Conservation (phyloP, 1,140 invertebrate species). For the Drosophila pruinosa region DNA sequence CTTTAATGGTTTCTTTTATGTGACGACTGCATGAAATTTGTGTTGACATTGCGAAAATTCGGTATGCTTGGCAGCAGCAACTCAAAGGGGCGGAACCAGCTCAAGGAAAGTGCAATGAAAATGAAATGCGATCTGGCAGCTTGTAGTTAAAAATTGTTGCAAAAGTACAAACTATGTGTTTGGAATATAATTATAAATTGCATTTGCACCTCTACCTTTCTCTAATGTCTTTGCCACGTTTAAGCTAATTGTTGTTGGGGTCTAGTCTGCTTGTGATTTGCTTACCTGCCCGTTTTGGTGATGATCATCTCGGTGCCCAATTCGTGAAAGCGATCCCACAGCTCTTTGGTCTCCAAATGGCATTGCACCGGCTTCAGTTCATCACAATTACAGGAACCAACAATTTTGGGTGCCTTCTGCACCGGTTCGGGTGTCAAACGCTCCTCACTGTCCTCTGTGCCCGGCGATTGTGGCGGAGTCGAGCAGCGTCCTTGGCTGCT, state of each 20-base stretch:
- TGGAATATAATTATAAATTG: not conserved
- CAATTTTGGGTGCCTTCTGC: conserved; percentile 80
- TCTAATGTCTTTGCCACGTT: not conserved
- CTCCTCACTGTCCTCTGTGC: conserved; percentile 80
- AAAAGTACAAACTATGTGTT: not conserved
- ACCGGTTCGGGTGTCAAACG: conserved; percentile 80
- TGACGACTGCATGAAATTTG: conserved; percentile 62
- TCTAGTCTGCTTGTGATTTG: not conserved
- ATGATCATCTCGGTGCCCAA: conserved; percentile 99
- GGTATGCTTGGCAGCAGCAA: conserved; percentile 10
- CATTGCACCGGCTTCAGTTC: conserved; percentile 93
- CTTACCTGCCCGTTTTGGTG: conserved; percentile 97
- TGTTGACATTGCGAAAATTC: conserved; percentile 75
- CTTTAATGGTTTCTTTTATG: conserved; percentile 33
- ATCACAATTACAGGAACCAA: conserved; percentile 90
- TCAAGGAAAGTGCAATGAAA: not conserved
- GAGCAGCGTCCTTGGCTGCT: conserved; percentile 81
- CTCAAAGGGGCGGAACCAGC: not conserved
- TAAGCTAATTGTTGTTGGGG: not conserved
- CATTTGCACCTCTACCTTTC: not conserved
- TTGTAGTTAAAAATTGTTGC: not conserved
- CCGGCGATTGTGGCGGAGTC: conserved; percentile 76
- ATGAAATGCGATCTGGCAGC: not conserved
- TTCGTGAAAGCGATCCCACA: conserved; percentile 97
- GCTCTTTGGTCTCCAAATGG: conserved; percentile 96